Evolutionary conservation across 2,888 invertebrate species (phyloP), one percentile per base, ranked within the genome.

Genomic region (Drosophila merina): DNA sequence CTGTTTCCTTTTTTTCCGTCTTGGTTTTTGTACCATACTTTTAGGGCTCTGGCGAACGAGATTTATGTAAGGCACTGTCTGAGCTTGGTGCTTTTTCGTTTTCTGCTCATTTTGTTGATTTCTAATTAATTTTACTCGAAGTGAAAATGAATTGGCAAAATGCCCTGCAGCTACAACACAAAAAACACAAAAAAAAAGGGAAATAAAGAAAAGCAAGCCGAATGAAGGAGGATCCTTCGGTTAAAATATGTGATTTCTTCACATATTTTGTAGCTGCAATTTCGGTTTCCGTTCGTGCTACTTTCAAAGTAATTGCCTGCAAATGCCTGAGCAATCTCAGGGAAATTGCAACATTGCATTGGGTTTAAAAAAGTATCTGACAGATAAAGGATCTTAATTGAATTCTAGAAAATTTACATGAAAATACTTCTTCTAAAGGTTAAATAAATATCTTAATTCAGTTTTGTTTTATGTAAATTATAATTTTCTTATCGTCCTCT

Each of bases 91-190:
- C 71, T 57, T 56, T 56, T 57, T 57, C 76, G 74, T 67, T 62
- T 54, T 55, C 56, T 76, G 77, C 78, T 80, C 83, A 69, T 79
- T 82, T 82, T 76, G 80, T 82, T 81, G 83, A 82, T 83, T 79
- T 78, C 83, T 83, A 81, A 83, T 81, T 79, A 79, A 79, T 85
- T 79, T 75, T 69, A 79, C 74, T 76, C 69, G 77, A 79, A 77
- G 66, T 76, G 80, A 82, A 84, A 80, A 85, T 79, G 78, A 81
- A 79, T 85, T 81, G 80, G 83, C 83, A 80, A 79, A 83, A 72
- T 75, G 73, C 80, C 80, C 68, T 54, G 69, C 63, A 74, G 76
- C 72, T 62, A 64, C 64, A 62, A 59, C 25, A 33, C 54, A 44
- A 30, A 25, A 40, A 54, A 49, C 44, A 45, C n/a, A 7, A 40